Evolutionary conservation across 2,888 invertebrate genomes (phyloP).

Genomic region (Lepeophtheirus nordmannii): DNA sequence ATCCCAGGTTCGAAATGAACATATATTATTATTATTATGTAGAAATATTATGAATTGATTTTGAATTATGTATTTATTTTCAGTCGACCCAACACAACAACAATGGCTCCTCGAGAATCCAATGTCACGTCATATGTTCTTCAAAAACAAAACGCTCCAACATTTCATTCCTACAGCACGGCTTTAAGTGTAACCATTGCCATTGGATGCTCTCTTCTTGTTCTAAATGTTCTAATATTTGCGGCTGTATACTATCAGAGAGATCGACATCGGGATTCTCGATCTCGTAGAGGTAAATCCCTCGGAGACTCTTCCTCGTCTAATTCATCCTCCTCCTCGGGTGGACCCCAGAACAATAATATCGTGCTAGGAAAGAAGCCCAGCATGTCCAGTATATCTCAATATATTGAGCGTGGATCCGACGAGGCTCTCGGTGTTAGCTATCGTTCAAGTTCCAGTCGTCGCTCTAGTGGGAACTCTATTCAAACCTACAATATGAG

Average conservation of each 20-base stretch:
- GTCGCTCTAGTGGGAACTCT: not conserved
- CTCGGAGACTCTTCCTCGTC: not conserved
- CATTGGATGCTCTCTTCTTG: constrained; percentile 77
- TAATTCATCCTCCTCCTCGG: not conserved
- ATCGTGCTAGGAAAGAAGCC: too few species aligned
- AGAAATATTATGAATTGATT: not conserved
- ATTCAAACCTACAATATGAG: not conserved
- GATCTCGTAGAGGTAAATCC: not conserved
- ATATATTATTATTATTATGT: not conserved
- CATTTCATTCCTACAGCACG: constrained; percentile 71
- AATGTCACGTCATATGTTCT: not conserved
- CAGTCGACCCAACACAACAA: not conserved
- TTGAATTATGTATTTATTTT: not conserved
- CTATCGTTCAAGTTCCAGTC: not conserved
- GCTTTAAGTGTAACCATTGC: constrained; percentile 83
- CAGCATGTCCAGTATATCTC: constrained; percentile 20
- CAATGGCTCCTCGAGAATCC: not conserved
- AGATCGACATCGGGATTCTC: constrained; percentile 29
- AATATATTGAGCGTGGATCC: constrained; percentile 11
- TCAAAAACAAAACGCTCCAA: constrained; percentile 7
- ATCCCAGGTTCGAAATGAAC: not conserved
- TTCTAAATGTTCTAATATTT: constrained; percentile 79
- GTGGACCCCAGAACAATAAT: not conserved
- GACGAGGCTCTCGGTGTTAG: not conserved
- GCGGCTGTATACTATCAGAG: constrained; percentile 81